These are phyloP conservation scores for Psittacula echo DNA, from an alignment of 2,797 vertebrate genomes.

Conservation along the genomic window DNA sequence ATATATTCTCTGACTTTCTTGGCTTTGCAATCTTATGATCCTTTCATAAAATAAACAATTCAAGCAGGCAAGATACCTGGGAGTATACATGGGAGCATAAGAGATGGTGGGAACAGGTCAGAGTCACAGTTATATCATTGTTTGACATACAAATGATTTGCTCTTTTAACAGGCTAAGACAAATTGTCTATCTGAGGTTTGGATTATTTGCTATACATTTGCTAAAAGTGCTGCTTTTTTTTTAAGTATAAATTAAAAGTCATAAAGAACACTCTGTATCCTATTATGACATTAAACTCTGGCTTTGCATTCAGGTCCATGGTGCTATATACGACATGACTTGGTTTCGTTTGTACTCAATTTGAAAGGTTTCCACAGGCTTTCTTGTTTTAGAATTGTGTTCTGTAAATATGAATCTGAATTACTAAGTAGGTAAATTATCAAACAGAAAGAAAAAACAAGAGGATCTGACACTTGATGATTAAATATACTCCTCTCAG, in stretches of 20 bases:
- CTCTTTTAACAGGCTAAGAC: background rate
- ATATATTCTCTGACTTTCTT: background rate
- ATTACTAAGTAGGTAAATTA: conserved; percentile 4
- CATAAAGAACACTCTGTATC: background rate
- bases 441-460: background rate
- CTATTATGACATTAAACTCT: background rate
- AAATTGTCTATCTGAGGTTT: background rate
- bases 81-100: background rate
- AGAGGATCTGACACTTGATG: background rate
- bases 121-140: background rate
- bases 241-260: background rate
- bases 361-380: background rate
- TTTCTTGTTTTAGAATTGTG: conserved; percentile 14
- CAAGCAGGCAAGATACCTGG: background rate
- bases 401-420: conserved; percentile 1
- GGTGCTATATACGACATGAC: background rate
- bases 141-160: background rate
- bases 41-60: background rate
- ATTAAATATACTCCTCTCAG: conserved; percentile 33
- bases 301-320: background rate
- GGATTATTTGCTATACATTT: background rate
- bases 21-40: background rate
- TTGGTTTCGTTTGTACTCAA: background rate
- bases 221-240: background rate
- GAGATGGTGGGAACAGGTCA: background rate